phyloP scores from a whole-genome alignment of 64 coral and sea anemone genomes.

The Montipora cactus region DNA sequence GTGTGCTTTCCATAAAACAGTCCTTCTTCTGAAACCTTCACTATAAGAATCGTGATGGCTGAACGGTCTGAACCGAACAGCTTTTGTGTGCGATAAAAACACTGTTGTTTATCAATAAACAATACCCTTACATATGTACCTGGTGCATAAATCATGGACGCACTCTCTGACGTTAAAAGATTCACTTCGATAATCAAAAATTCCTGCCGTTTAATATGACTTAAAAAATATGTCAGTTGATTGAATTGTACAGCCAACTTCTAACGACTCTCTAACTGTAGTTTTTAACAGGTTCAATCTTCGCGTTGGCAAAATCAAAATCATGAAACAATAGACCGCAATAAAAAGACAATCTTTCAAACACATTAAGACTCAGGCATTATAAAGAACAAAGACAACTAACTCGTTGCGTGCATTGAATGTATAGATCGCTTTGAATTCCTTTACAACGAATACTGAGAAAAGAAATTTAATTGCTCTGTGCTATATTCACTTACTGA shows the following conservation, averaged over 20 bases:
- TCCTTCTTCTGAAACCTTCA: no score
- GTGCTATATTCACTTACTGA: neutral
- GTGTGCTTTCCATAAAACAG: no score
- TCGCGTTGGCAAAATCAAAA: neutral
- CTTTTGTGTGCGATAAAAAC: no score
- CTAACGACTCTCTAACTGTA: neutral
- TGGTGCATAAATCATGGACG: no score
- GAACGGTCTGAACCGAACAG: no score
- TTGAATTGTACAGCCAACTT: neutral
- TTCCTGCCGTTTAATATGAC: neutral
- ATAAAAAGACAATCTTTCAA: neutral
- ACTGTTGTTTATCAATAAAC: no score
- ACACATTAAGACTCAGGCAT: neutral
- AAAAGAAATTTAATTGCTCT: neutral
- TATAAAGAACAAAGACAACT: neutral
- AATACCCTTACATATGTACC: no score
- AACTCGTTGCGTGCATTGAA: neutral
- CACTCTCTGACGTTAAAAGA: no score
- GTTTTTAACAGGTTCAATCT: neutral
- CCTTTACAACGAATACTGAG: neutral
- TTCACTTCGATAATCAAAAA: no score
- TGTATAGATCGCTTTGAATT: neutral
- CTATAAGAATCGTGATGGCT: no score
- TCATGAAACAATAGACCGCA: neutral
- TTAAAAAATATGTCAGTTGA: neutral